phyloP scores from a whole-genome alignment of 2,888 invertebrate species.

The Tuta absoluta region DNA sequence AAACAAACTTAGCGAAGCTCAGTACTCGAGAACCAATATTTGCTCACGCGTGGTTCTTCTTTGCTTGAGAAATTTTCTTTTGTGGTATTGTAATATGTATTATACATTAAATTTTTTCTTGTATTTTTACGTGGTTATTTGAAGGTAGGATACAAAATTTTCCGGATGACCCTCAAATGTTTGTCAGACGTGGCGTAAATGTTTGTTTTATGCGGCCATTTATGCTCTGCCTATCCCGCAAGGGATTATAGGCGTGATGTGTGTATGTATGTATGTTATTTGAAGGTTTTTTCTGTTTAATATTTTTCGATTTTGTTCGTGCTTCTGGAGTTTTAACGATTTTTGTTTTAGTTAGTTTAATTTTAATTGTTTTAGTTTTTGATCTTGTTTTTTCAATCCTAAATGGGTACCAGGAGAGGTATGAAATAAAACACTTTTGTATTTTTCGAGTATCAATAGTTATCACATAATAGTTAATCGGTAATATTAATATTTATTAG shows the following conservation, averaged over 20 bases:
- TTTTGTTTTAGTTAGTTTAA: neutral
- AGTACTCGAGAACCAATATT: neutral
- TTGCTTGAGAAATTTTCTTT: too few species aligned
- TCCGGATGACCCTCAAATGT: too few species aligned
- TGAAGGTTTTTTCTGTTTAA: too few species aligned
- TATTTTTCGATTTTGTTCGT: neutral
- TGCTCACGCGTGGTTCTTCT: neutral
- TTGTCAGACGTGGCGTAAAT: too few species aligned
- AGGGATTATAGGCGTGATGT: too few species aligned
- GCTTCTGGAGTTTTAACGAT: neutral
- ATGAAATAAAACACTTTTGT: constrained; percentile 27
- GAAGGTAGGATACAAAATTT: neutral
- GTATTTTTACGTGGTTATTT: too few species aligned
- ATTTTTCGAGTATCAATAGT: neutral
- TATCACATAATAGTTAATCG: constrained; percentile 6
- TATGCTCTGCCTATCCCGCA: too few species aligned
- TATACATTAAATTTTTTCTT: too few species aligned
- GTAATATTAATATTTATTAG: neutral
- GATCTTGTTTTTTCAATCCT: neutral
- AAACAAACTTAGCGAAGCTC: neutral
- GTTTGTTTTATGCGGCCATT: too few species aligned
- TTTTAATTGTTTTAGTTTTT: neutral
- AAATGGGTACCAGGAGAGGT: too few species aligned
- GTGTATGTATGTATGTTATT: too few species aligned
- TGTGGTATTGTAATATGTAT: too few species aligned